Percentiles rank a stretch among this genome's conserved stretches.
These are phyloP conservation scores for Halisarca cf. caerulea DNA, from an alignment of 37 sponge, comb jelly and placozoan genomes.

Conservation along the genomic window DNA sequence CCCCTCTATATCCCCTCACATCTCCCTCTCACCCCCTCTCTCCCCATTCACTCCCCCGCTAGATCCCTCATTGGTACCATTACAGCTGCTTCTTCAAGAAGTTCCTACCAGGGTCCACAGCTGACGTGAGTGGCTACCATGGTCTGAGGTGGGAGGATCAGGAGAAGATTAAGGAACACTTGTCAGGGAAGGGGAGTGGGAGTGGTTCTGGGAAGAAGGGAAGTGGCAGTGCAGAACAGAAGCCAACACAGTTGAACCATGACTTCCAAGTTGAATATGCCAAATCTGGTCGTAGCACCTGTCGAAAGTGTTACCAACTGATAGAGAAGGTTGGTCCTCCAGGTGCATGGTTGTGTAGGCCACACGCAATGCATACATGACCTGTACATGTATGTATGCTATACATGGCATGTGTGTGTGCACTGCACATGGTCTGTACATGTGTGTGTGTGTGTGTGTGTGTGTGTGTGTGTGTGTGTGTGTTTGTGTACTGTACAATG, in stretches of 20 bases:
- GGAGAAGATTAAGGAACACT: constrained; percentile 69
- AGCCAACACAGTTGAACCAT: constrained; percentile 8
- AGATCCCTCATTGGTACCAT: constrained; percentile 93
- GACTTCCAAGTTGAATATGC: constrained; percentile 85
- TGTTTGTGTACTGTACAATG: too few relatives aligned
- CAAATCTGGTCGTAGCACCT: constrained; percentile 80
- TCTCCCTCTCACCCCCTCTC: too few relatives aligned
- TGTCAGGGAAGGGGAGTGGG: constrained; percentile 42
- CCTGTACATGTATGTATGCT: too few relatives aligned
- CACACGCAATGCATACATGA: not conserved
- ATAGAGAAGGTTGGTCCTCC: constrained; percentile 72
- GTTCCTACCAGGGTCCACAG: constrained; percentile 25
- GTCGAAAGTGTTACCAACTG: constrained; percentile 67
- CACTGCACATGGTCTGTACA: too few relatives aligned
- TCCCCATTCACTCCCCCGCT: too few relatives aligned
- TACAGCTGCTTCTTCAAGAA: constrained; percentile 93
- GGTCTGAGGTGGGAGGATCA: constrained; percentile 93
- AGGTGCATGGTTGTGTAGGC: not conserved
- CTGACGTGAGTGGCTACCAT: constrained; percentile 82
- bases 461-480: too few relatives aligned
- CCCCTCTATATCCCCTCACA: too few relatives aligned
- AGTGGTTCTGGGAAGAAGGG: constrained; percentile 20
- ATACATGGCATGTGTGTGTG: too few relatives aligned
- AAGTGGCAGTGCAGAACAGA: not conserved
- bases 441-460: too few relatives aligned